These are phyloP conservation scores for Erpobdella octoculata DNA, from an alignment of 2,888 invertebrate species.

Conservation along the genomic window DNA sequence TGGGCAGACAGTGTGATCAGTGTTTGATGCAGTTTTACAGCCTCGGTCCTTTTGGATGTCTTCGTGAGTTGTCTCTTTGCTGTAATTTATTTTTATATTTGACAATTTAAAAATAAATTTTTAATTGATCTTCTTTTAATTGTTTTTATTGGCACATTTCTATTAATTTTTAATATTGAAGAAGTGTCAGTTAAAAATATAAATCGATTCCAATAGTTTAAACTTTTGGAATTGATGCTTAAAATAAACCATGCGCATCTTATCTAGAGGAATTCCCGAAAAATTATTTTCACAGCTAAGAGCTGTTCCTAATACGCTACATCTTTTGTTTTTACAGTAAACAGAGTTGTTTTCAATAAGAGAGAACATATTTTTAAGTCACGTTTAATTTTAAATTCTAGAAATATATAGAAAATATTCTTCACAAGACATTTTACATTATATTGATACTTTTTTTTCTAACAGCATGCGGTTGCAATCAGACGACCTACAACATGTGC, in stretches of 20 bases:
- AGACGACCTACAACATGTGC: slow-evolving; percentile 38
- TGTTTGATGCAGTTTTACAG: slow-evolving; percentile 40
- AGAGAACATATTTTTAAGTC: no score
- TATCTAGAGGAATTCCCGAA: no score
- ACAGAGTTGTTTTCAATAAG: no score
- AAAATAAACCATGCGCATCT: not conserved
- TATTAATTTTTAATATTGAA: not conserved
- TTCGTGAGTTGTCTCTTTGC: slow-evolving; percentile 34
- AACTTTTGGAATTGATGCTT: not conserved
- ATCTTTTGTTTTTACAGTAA: no score
- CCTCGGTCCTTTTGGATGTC: slow-evolving; percentile 39
- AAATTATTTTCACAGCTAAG: no score
- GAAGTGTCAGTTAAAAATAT: not conserved
- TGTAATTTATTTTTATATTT: not conserved
- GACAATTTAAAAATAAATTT: no score
- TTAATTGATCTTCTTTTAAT: not conserved
- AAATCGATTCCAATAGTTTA: not conserved
- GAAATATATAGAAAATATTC: not conserved
- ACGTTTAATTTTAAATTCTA: no score
- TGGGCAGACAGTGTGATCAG: slow-evolving; percentile 40
- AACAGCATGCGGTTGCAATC: slow-evolving; percentile 40
- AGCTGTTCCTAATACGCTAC: no score
- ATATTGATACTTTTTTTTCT: slow-evolving; percentile 8
- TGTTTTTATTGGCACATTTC: not conserved
- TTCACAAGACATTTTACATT: not conserved